Percentiles rank a stretch among this genome's conserved stretches.
Conservation (phyloP, 1,140 invertebrate species). For the Brachionus koreanus region DNA sequence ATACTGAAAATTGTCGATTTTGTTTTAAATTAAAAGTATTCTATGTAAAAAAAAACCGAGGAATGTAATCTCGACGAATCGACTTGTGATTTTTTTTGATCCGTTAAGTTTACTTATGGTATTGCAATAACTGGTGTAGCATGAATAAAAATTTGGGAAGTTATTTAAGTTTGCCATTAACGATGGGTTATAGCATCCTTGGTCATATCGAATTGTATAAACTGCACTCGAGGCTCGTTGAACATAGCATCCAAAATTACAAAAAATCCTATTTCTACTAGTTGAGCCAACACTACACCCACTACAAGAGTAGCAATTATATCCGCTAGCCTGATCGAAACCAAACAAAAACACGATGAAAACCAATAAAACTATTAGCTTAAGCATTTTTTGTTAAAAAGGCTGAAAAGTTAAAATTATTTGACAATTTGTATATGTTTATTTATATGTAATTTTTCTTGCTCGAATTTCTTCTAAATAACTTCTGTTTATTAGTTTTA, state of each 20-base stretch:
- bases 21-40: no score
- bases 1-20: no score
- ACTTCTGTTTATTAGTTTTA: no score
- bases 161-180: not conserved
- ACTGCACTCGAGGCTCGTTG: not conserved
- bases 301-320: not conserved
- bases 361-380: not conserved
- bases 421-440: not conserved
- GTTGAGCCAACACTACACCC: not conserved
- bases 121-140: not conserved
- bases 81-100: not conserved
- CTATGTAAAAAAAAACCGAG: not conserved
- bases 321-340: not conserved
- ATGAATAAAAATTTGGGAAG: not conserved
- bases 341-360: not conserved
- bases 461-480: no score
- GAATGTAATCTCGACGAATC: not conserved
- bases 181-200: not conserved
- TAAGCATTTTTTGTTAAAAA: not conserved
- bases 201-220: not conserved
- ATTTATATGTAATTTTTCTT: not conserved
- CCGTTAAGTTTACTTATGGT: not conserved
- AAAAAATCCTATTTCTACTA: not conserved
- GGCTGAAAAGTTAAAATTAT: not conserved
- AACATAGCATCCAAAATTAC: conserved; percentile 10